Conservation (phyloP, 2,113 vertebrate genomes). For the Proteles cristata region DNA sequence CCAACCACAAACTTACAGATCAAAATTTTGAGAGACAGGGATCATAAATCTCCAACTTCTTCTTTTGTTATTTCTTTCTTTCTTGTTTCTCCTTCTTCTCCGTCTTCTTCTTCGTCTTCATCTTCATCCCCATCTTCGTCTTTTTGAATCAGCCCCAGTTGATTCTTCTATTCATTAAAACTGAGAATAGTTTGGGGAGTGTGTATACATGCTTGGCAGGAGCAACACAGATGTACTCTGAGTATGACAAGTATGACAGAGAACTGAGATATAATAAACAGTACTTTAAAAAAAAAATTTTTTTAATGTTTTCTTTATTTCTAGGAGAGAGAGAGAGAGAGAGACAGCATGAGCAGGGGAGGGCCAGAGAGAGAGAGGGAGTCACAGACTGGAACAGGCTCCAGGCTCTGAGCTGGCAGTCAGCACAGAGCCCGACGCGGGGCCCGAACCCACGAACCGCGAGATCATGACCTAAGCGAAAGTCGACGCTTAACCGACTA, state of each 20-base stretch:
- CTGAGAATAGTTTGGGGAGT: not conserved
- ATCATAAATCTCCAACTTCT: not conserved
- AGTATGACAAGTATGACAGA: not conserved
- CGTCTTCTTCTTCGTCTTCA: too few species aligned
- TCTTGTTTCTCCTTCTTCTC: not conserved
- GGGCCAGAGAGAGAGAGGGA: too few species aligned
- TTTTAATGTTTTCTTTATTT: too few species aligned
- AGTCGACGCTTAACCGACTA: too few species aligned
- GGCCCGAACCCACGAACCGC: too few species aligned
- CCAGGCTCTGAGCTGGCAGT: too few species aligned
- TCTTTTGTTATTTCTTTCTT: not conserved
- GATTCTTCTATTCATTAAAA: constrained; percentile 13
- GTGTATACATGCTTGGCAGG: not conserved
- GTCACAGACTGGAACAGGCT: too few species aligned
- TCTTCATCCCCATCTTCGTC: too few species aligned
- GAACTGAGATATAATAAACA: not conserved
- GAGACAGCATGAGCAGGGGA: too few species aligned
- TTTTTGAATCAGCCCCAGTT: not conserved
- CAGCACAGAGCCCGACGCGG: too few species aligned
- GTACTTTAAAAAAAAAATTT: not conserved
- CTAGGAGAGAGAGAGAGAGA: too few species aligned
- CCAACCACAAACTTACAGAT: not conserved
- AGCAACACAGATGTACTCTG: not conserved
- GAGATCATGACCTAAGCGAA: too few species aligned
- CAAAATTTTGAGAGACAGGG: not conserved